Evolutionary conservation across 2,888 invertebrate species (phyloP), one percentile per base, ranked within the genome.

Genomic region (Heliconius aoede): DNA sequence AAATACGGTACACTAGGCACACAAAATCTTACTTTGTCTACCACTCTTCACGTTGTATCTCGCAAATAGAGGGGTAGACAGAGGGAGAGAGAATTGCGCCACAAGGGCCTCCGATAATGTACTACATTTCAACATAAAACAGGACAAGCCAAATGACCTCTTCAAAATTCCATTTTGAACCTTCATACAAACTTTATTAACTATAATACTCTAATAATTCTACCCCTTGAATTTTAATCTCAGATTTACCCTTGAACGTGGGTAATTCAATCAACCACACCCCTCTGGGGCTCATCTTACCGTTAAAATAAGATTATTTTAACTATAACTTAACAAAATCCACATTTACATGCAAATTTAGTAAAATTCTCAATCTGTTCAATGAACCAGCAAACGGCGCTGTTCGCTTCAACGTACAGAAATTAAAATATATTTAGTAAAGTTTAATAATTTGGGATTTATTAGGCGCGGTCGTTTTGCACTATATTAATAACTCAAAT

Each of bases 311-410:
- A 71, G 76, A 80, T 81, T 76, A 74, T 79, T 82, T 81, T 58
- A 80, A 81, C 77, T 78, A 83, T 82, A 65, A 80, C 82, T 80
- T 76, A 81, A 76, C 76, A 80, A 81, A 81, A 81, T 83, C 80
- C 74, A 82, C 81, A 84, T 84, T 84, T 83, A 82, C 80, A 84
- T 84, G 84, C 77, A 83, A 84, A 84, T 84, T 80, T 51, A 72
- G 78, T 81, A 81, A 83, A 83, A 80, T 73, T 78, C 78, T 80
- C 81, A 84, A 83, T 83, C 80, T 79, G 80, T 65, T 77, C 81
- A 81, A 83, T 82, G 80, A 80, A 74, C 61, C 79, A 76, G 77
- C 80, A 80, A 81, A 81, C 78, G 79, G 79, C 72, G 80, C 77
- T 79, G 81, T 83, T 83, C 81, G 80, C 78, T 78, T 79, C 73